Conservation (phyloP, 2,113 vertebrate genomes). For the Pseudorhombus dupliciocellatus region DNA sequence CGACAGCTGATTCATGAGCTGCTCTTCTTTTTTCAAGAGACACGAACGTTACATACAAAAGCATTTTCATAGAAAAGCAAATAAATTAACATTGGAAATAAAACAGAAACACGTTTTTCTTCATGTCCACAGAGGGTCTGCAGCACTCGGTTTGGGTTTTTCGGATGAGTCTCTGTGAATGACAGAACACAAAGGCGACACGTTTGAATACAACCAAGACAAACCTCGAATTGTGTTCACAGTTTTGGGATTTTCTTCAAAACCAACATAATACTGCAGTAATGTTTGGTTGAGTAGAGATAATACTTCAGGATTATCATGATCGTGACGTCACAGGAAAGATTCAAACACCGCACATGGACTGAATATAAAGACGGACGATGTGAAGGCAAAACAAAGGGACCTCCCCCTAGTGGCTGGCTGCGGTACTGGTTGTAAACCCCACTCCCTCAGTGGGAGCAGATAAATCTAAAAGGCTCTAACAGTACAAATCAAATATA, state of each 20-base stretch:
- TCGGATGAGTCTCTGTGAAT: slow-evolving; percentile 3
- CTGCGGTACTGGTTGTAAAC: too few species aligned
- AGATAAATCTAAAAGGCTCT: too few species aligned
- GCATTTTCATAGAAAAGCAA: slow-evolving; percentile 39
- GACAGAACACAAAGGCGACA: not conserved
- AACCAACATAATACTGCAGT: not conserved
- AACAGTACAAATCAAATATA: too few species aligned
- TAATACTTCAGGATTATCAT: too few species aligned
- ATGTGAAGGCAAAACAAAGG: too few species aligned
- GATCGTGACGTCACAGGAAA: too few species aligned
- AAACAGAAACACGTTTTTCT: slow-evolving; percentile 7
- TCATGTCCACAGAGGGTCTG: slow-evolving; percentile 9
- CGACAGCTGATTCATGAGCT: slow-evolving; percentile 48
- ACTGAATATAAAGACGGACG: too few species aligned
- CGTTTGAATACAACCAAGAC: not conserved
- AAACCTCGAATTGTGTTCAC: not conserved
- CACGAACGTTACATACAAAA: slow-evolving; percentile 49
- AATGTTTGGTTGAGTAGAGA: too few species aligned
- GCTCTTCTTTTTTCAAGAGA: slow-evolving; percentile 42
- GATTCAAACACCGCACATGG: too few species aligned
- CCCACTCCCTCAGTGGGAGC: too few species aligned
- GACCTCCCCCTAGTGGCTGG: too few species aligned
- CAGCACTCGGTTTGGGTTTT: slow-evolving; percentile 9
- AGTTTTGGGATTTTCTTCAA: slow-evolving; percentile 11
- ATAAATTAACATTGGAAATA: slow-evolving; percentile 31